Conservation (phyloP, 2,113 vertebrate genomes). For the Lepus timidus region DNA sequence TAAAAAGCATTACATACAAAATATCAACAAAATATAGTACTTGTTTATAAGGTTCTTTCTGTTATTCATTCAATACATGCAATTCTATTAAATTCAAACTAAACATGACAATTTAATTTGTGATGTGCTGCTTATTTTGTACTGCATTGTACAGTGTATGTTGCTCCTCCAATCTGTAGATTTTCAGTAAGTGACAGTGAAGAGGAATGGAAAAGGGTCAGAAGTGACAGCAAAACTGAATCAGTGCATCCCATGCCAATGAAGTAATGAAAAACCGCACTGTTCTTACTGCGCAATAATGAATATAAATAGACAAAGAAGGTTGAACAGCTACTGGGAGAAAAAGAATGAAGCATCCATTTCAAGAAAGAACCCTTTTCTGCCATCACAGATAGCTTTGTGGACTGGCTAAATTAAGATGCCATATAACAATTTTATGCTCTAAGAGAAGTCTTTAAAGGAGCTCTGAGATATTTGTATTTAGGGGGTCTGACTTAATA, state of each 20-base stretch:
- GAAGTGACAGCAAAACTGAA: constrained; percentile 84
- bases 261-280: constrained; percentile 86
- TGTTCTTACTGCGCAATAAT: constrained; percentile 86
- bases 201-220: constrained; percentile 79
- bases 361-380: constrained; percentile 86
- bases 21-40: not conserved
- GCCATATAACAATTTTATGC: constrained; percentile 82
- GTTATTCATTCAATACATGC: constrained; percentile 1
- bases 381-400: constrained; percentile 85
- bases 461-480: constrained; percentile 73
- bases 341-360: constrained; percentile 83
- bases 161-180: constrained; percentile 71
- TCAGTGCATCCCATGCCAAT: constrained; percentile 83
- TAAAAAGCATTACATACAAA: not conserved
- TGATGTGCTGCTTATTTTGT: constrained; percentile 63
- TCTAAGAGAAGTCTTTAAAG: constrained; percentile 77
- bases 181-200: constrained; percentile 78
- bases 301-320: constrained; percentile 87
- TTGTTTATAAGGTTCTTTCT: constrained; percentile 35
- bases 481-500: constrained; percentile 77
- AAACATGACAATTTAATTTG: constrained; percentile 40
- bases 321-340: constrained; percentile 80
- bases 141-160: constrained; percentile 61
- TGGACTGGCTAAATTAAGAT: constrained; percentile 82
- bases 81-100: constrained; percentile 67